Evolutionary conservation across 1,140 invertebrate species (phyloP).

Genomic region (Hyphantria cunea): DNA sequence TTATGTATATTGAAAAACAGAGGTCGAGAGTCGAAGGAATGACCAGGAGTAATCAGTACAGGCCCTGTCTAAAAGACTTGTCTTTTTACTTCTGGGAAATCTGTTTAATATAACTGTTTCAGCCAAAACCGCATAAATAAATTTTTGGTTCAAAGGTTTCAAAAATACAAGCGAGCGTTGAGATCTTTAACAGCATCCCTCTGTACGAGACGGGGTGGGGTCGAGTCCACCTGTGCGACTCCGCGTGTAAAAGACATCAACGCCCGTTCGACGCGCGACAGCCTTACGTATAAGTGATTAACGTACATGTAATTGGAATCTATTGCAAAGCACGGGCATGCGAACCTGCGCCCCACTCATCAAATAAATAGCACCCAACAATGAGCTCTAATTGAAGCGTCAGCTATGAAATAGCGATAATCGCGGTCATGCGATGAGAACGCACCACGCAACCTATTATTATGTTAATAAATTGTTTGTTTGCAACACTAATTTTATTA

Average conservation of each 20-base stretch:
- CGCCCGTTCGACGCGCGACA: conserved; percentile 4
- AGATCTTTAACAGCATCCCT: conserved; percentile 3
- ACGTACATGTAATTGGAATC: background rate
- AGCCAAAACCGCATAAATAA: too few species aligned
- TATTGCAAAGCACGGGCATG: background rate
- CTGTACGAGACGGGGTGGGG: background rate
- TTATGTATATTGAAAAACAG: too few species aligned
- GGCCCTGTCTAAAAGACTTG: too few species aligned
- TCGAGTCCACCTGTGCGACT: background rate
- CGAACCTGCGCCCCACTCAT: background rate
- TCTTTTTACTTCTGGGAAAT: too few species aligned
- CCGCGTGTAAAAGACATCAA: conserved; percentile 41
- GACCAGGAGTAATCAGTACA: too few species aligned
- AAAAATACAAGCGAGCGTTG: background rate
- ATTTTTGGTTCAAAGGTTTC: too few species aligned
- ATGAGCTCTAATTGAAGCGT: conserved; percentile 5
- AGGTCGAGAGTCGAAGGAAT: too few species aligned
- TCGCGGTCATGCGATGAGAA: conserved; percentile 14
- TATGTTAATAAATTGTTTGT: conserved; percentile 21
- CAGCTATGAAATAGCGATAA: conserved; percentile 10
- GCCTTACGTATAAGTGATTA: background rate
- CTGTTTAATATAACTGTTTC: too few species aligned
- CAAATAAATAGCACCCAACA: conserved; percentile 1
- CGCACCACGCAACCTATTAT: conserved; percentile 6
- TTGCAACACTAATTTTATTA: too few species aligned